These are phyloP conservation scores for Lytechinus pictus DNA, from an alignment of 35 echinoderm and acorn worm species.

Conservation along the genomic window DNA sequence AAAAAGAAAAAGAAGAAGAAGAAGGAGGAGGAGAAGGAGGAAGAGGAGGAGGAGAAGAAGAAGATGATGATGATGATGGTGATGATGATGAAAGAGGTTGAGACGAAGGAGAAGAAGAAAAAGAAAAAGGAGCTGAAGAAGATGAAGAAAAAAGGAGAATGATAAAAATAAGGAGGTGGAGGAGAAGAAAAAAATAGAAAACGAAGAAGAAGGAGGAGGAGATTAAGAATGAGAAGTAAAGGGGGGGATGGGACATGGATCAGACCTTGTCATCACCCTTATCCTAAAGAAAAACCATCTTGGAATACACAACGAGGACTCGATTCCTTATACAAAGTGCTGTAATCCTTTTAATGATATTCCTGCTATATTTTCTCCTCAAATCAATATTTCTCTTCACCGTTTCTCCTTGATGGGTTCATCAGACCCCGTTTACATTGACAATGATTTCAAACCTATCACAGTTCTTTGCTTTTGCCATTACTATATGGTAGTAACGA, in stretches of 20 bases:
- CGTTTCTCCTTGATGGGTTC: neutral
- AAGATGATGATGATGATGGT: neutral
- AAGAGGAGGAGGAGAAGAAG: neutral
- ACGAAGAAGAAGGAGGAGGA: neutral
- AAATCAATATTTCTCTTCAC: constrained; percentile 20
- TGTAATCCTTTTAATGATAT: constrained; percentile 15
- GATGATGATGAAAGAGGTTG: neutral
- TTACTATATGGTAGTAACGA: too few species aligned
- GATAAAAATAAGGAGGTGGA: neutral
- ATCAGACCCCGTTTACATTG: neutral
- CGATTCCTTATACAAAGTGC: neutral
- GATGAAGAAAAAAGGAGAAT: neutral
- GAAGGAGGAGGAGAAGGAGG: neutral
- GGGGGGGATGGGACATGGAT: neutral
- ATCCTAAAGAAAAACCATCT: neutral
- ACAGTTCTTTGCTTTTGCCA: neutral
- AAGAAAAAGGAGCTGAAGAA: neutral
- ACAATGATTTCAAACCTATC: neutral
- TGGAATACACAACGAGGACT: neutral
- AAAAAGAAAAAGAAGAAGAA: neutral
- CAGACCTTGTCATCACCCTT: neutral
- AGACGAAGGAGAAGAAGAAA: neutral
- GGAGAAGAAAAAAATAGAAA: neutral
- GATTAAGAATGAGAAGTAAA: neutral
- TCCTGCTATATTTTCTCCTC: constrained; percentile 9